Evolutionary conservation across 2,888 invertebrate species (phyloP).

Genomic region (Himalopsyche kuldschensis): DNA sequence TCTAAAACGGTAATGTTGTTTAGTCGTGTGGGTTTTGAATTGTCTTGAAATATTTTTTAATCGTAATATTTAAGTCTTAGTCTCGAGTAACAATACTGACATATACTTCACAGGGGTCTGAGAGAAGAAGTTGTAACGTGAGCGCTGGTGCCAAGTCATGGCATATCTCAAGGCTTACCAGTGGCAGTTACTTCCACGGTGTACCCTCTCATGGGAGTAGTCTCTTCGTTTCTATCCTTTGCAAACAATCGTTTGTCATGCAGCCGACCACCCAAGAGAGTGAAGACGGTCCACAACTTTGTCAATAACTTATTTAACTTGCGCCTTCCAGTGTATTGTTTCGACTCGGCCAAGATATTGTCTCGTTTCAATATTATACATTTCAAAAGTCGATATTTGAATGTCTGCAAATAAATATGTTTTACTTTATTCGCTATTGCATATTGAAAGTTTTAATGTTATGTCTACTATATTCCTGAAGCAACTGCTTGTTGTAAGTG

Average conservation of each 20-base stretch:
- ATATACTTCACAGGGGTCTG: neutral
- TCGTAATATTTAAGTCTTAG: too few species aligned
- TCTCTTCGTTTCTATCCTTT: constrained; percentile 6
- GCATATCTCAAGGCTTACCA: neutral
- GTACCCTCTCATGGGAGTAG: constrained; percentile 7
- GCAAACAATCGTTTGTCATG: constrained; percentile 36
- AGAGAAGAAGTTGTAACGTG: neutral
- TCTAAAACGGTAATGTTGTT: too few species aligned
- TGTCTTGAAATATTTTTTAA: too few species aligned
- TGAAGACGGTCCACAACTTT: constrained; percentile 28
- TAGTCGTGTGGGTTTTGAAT: too few species aligned
- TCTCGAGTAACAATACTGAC: neutral
- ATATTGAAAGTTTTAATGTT: neutral
- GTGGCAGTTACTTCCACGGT: neutral
- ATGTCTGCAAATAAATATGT: neutral
- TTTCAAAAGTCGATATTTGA: neutral
- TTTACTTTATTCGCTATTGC: neutral
- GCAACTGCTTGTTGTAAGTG: neutral
- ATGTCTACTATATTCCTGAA: neutral
- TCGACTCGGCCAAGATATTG: constrained; percentile 9
- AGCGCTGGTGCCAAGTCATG: neutral
- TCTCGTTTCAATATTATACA: neutral
- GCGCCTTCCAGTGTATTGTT: constrained; percentile 28
- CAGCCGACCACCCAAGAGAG: constrained; percentile 17
- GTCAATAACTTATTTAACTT: constrained; percentile 39